These are phyloP conservation scores for Channa striata DNA, from an alignment of 2,797 vertebrate species.

Conservation along the genomic window DNA sequence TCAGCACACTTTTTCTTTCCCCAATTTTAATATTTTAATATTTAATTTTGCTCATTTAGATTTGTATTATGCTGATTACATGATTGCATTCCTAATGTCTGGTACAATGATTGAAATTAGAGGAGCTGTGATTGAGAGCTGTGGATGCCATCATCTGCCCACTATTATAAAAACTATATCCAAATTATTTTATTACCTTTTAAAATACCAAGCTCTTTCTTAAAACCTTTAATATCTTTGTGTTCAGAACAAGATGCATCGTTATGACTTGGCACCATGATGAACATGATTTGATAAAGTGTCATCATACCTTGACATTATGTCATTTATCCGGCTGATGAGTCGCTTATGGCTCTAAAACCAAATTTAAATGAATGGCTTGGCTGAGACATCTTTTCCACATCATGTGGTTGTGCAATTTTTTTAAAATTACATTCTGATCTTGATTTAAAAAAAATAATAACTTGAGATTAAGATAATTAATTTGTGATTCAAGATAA, in stretches of 20 bases:
- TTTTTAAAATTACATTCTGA: slow-evolving; percentile 18
- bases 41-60: not conserved
- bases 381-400: not conserved
- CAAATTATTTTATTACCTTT: not conserved
- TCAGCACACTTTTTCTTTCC: not conserved
- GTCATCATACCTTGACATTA: not conserved
- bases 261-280: too few species aligned
- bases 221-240: not conserved
- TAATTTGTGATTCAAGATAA: slow-evolving; percentile 14
- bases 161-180: not conserved
- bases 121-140: not conserved
- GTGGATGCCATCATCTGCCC: not conserved
- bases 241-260: too few species aligned
- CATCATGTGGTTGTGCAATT: not conserved
- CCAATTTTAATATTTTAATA: too few species aligned
- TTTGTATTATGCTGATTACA: not conserved
- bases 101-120: slow-evolving; percentile 30
- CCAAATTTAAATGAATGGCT: not conserved
- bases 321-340: not conserved
- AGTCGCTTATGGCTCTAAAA: not conserved
- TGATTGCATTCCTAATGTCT: slow-evolving; percentile 8
- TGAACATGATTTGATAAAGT: too few species aligned
- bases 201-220: not conserved
- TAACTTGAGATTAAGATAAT: slow-evolving; percentile 5
- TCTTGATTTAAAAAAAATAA: slow-evolving; percentile 10